phyloP scores from a whole-genome alignment of 1,140 invertebrate genomes.

The Sycobia sp. region DNA sequence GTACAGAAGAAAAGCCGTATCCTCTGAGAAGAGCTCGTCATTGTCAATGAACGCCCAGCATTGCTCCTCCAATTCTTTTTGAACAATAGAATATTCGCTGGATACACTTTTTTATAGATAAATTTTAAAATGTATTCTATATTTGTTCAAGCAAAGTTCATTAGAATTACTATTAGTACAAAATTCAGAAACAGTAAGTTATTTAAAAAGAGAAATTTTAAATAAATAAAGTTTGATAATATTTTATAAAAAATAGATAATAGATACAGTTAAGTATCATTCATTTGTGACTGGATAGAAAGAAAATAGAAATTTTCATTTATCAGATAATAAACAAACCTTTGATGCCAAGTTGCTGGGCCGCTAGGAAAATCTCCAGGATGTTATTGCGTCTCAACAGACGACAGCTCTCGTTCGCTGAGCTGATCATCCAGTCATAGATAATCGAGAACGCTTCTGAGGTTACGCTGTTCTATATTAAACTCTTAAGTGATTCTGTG shows the following conservation, averaged over 20 bases:
- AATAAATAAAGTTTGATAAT: no score
- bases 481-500: slow-evolving; percentile 5
- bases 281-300: no score
- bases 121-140: no score
- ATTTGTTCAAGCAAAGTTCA: no score
- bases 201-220: no score
- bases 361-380: slow-evolving; percentile 70
- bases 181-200: no score
- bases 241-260: no score
- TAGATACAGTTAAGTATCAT: no score
- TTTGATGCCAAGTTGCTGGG: slow-evolving; percentile 71
- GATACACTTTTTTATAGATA: no score
- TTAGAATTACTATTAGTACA: no score
- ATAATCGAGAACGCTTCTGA: slow-evolving; percentile 69
- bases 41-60: slow-evolving; percentile 75
- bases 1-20: slow-evolving; percentile 72
- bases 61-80: slow-evolving; percentile 71
- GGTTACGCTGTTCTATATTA: slow-evolving; percentile 61
- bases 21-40: slow-evolving; percentile 71
- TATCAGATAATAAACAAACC: no score
- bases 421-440: slow-evolving; percentile 77
- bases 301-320: no score
- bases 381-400: slow-evolving; percentile 69
- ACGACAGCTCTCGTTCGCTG: slow-evolving; percentile 64
- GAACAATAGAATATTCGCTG: not conserved